Evolutionary conservation across 2,113 vertebrate species (phyloP), one percentile per base, ranked within the genome.

Genomic region (Nettapus auritus): DNA sequence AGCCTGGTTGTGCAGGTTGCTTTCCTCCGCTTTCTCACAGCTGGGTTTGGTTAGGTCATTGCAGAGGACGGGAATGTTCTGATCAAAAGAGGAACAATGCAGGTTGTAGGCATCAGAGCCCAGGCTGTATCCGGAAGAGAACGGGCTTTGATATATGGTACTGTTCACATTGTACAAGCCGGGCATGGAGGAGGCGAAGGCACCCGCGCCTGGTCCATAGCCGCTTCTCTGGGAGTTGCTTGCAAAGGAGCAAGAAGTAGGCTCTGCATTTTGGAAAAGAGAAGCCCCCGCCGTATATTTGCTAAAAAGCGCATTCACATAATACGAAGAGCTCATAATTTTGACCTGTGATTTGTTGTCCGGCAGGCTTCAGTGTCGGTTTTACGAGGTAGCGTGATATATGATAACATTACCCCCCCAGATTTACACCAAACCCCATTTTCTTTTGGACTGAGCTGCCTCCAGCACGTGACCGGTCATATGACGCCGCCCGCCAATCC

Each of bases 331-430:
- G 99, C 98, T 99, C 99, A 99, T 99, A 98, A 99, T 99, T 99
- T 98, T 98, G 98, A 98, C 97, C 98, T 97, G 98, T 99, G 99
- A 99, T 99, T 99, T 99, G 99, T 99, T 99, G 99, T 99, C 98
- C 98, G 98, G 98, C 98, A 99, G 99, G 98, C 98, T 98, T 98
- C 98, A 98, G 98, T 99, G 98, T 99, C 99, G 98, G 99, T 99
- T 99, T 99, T 99, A 99, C 98, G 99, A 99, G 99, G 98, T 98
- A 98, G 98, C 94, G 98, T 99, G 99, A 99, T 99, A 99, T 99
- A 99, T 99, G 99, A 98, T 98, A 99, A 99, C 98, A 99, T 99
- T 99, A 99, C 98, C 98, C 98, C 98, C 98, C 98, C 98, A 99
- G 99, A 99, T 99, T 99, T 99, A 99, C 99, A 99, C 99, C 98